Percentiles rank a stretch among this genome's conserved stretches.
Evolutionary conservation across 1,140 invertebrate species (phyloP).

Genomic region (Pygmarrhopalites habei): DNA sequence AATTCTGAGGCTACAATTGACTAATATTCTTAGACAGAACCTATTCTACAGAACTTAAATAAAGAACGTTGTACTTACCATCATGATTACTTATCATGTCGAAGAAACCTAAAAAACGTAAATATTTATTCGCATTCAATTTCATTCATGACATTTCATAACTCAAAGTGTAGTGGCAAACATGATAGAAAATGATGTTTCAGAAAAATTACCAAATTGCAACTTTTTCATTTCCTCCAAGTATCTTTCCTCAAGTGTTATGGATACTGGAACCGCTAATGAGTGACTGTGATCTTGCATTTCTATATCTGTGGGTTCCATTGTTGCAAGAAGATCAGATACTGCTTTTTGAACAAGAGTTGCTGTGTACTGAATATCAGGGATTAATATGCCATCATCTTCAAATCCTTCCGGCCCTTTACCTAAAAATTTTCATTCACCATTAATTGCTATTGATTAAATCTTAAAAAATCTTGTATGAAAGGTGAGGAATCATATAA

Average conservation of each 20-base stretch:
- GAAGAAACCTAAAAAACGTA: slow-evolving; percentile 65
- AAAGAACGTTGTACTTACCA: too few relatives aligned
- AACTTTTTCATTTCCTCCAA: slow-evolving; percentile 76
- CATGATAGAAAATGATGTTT: too few relatives aligned
- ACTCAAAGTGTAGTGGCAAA: too few relatives aligned
- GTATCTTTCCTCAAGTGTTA: slow-evolving; percentile 61
- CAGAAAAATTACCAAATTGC: slow-evolving; percentile 69
- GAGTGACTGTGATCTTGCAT: slow-evolving; percentile 21
- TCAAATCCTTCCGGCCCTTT: slow-evolving; percentile 61
- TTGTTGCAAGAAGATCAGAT: slow-evolving; percentile 16
- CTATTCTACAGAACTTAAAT: too few relatives aligned
- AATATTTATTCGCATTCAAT: slow-evolving; percentile 13
- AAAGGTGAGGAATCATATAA: too few relatives aligned
- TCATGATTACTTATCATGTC: slow-evolving; percentile 79
- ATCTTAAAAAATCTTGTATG: too few relatives aligned
- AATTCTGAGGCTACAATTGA: too few relatives aligned
- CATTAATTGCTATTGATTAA: too few relatives aligned
- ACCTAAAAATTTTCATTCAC: too few relatives aligned
- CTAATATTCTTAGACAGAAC: too few relatives aligned
- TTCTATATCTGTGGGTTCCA: slow-evolving; percentile 26
- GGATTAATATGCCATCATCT: slow-evolving; percentile 78
- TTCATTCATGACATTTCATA: too few relatives aligned
- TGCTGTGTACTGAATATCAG: slow-evolving; percentile 78
- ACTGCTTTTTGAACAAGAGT: slow-evolving; percentile 53
- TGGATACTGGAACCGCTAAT: slow-evolving; percentile 47